Evolutionary conservation across 2,113 vertebrate species (phyloP).

Genomic region (Triplophysa dalaica): DNA sequence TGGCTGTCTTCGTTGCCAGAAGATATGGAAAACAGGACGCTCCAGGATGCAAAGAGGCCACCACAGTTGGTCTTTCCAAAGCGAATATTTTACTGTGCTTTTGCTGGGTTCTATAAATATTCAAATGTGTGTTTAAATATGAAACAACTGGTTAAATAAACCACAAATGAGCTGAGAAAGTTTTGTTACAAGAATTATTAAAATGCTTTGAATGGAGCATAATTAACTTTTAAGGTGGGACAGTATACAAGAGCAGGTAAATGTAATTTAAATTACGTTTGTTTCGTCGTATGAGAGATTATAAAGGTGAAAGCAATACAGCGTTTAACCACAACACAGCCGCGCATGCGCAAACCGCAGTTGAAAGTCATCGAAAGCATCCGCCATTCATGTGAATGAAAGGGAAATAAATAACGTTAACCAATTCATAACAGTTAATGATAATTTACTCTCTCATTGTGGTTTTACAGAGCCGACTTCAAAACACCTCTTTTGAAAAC

Average conservation of each 20-base stretch:
- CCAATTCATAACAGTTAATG: not conserved
- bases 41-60: constrained; percentile 48
- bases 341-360: constrained; percentile 30
- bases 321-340: not conserved
- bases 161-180: not conserved
- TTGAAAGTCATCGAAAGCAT: constrained; percentile 3
- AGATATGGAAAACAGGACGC: constrained; percentile 62
- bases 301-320: not conserved
- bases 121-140: constrained; percentile 17
- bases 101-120: not conserved
- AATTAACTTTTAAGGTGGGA: too few relatives aligned
- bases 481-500: not conserved
- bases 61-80: constrained; percentile 23
- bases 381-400: not conserved
- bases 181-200: too few relatives aligned
- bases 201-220: too few relatives aligned
- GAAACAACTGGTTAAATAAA: not conserved
- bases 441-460: not conserved
- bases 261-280: too few relatives aligned
- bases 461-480: not conserved
- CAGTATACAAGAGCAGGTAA: too few relatives aligned
- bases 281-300: not conserved
- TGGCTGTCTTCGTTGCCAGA: constrained; percentile 60
- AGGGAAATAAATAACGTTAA: not conserved
- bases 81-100: constrained; percentile 3